A percentile compares a stretch with the other conserved stretches of the same genome.
phyloP scores from a whole-genome alignment of 1,140 invertebrate genomes.

The Lepidotrigona ventralis region DNA sequence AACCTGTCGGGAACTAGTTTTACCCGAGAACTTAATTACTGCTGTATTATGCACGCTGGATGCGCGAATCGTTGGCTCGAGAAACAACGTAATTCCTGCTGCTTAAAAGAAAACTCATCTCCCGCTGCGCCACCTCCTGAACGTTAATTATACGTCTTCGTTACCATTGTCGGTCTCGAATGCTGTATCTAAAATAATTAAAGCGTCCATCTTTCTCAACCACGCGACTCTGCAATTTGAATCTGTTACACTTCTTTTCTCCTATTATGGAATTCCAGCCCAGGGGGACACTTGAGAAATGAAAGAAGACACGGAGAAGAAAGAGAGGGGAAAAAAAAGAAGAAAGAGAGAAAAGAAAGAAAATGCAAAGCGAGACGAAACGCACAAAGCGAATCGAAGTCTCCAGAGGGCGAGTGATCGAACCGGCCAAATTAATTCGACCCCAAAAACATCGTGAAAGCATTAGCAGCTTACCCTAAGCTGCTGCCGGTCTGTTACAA shows the following conservation, averaged over 20 bases:
- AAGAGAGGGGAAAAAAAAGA: not conserved
- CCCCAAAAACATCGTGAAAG: conserved; percentile 75
- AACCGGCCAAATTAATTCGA: conserved; percentile 78
- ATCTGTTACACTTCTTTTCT: not conserved
- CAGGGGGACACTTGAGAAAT: not conserved
- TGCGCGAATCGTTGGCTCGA: conserved; percentile 30
- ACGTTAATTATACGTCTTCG: conserved; percentile 44
- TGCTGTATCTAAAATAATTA: conserved; percentile 31
- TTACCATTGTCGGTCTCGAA: conserved; percentile 23
- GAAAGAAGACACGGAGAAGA: not conserved
- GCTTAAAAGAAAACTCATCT: conserved; percentile 30
- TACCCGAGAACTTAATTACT: conserved; percentile 41
- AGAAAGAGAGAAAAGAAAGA: not conserved
- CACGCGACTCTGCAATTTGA: not conserved
- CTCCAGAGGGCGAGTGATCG: conserved; percentile 65
- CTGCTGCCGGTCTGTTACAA: conserved; percentile 72
- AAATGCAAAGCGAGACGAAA: conserved; percentile 16
- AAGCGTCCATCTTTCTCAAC: not conserved
- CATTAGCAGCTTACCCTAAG: conserved; percentile 75
- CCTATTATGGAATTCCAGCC: not conserved
- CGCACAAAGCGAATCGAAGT: conserved; percentile 23
- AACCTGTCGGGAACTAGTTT: conserved; percentile 34
- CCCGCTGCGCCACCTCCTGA: not conserved
- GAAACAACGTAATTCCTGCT: conserved; percentile 39
- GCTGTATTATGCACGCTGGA: conserved; percentile 30